Evolutionary conservation across 2,113 vertebrate species (phyloP).

Genomic region (Perca fluviatilis): DNA sequence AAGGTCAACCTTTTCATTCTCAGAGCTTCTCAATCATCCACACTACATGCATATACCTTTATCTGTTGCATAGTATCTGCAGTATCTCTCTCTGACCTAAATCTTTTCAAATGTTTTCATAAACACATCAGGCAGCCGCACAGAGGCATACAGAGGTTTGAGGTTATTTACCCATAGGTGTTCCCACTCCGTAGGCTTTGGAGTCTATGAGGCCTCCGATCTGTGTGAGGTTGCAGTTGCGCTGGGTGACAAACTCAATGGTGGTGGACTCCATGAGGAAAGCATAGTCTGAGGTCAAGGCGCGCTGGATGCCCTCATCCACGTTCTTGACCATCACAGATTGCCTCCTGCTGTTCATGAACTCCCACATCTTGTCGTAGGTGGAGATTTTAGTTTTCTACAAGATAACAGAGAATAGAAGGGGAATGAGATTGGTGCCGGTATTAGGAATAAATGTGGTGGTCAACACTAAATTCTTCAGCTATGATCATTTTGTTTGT

Average conservation of each 20-base stretch:
- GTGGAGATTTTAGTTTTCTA: conserved; percentile 99
- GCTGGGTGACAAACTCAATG: conserved; percentile 97
- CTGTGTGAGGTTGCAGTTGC: conserved; percentile 98
- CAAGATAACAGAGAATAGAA: conserved; percentile 7
- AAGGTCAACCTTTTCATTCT: conserved; percentile 54
- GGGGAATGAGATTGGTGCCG: not conserved
- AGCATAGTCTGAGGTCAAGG: conserved; percentile 96
- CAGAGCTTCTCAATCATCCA: conserved; percentile 51
- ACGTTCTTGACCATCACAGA: conserved; percentile 96
- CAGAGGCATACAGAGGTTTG: not conserved
- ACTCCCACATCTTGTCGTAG: conserved; percentile 99
- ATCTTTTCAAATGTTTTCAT: not conserved
- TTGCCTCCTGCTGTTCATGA: conserved; percentile 97
- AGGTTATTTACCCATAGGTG: conserved; percentile 92
- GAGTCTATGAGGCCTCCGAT: conserved; percentile 98
- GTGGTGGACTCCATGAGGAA: conserved; percentile 99
- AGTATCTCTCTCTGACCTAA: conserved; percentile 12
- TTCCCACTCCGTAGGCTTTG: conserved; percentile 97
- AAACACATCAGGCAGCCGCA: conserved; percentile 5
- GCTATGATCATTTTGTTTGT: not conserved
- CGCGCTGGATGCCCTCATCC: conserved; percentile 96
- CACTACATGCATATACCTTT: conserved; percentile 13
- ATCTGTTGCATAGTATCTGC: conserved; percentile 33
- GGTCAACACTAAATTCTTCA: not conserved
- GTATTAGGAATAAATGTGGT: not conserved